Base-by-base conservation (phyloP, 2,113 vertebrate species). In the Butorides virescens region DNA sequence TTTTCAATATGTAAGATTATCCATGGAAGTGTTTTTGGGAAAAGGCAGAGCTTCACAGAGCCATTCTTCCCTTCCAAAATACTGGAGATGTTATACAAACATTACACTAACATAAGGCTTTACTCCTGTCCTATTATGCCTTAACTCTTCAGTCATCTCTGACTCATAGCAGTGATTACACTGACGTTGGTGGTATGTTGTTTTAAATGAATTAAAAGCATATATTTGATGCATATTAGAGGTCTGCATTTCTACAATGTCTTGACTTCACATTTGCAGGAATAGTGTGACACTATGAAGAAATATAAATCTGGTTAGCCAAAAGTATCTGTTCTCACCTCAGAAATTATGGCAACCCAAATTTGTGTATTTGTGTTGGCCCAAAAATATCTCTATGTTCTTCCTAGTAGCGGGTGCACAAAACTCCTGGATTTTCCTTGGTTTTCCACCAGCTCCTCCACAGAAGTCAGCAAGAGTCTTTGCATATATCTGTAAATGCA, bases 1-100 rank as follows among this genome's bases (percentile, higher is more conserved):
- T 92, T 96, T 96, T 88, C 90, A 90, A 26, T 66, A 75, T 62
- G 74, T 96, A 90, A 59, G 49, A 76, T 82, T 90, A 94, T 27
- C 80, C 82, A 61, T 68, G 23, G 44, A 88, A 83, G 25, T 58
- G 65, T 63, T 82, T 86, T 86, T 86, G 79, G 76, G 72, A 91
- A 95, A 92, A 53, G 36, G 79, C 49, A 92, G 63, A 61, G 80
- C 47, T 88, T 93, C 44, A 62, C 42, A 92, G 74, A 92, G 49
- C 39, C 37, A 37, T 78, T 96, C 68, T 91, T 82, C 70, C 32
- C 46, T 84, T 89, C 46, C 63, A 88, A 93, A 91, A 92, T 55
- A 85, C 42, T 78, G 46, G 39, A 86, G 49, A 52, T 61, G 11
- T 77, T 92, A 83, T 30, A 67, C 37, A 94, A 94, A 93, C 37